phyloP scores from a whole-genome alignment of 2,888 invertebrate species.

The Resseliella maxima region DNA sequence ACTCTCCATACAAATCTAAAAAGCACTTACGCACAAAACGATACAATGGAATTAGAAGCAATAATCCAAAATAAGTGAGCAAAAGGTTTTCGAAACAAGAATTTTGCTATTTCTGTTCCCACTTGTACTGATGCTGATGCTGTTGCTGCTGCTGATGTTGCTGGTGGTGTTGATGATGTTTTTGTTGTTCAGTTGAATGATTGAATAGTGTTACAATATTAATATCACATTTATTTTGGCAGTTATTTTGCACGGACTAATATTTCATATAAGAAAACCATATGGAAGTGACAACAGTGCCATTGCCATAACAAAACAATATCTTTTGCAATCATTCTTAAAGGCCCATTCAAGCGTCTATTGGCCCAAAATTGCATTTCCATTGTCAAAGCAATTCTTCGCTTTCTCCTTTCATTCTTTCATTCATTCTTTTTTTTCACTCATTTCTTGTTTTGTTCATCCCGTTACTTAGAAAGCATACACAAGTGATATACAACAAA shows the following conservation, averaged over 20 bases:
- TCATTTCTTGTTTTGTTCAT: background rate
- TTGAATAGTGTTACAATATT: slow-evolving; percentile 40
- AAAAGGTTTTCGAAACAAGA: background rate
- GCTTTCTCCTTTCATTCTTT: background rate
- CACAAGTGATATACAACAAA: background rate
- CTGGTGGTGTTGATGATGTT: background rate
- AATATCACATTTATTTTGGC: slow-evolving; percentile 44
- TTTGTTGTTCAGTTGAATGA: background rate
- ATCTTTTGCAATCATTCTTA: background rate
- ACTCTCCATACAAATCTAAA: too few species aligned
- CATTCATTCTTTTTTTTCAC: background rate
- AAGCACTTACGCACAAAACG: background rate
- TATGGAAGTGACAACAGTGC: slow-evolving; percentile 39
- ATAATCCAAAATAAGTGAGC: background rate
- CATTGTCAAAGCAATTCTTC: background rate
- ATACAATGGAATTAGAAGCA: background rate
- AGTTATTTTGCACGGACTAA: slow-evolving; percentile 40
- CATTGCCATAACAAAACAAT: background rate
- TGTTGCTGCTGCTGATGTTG: background rate
- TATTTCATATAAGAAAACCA: slow-evolving; percentile 15
- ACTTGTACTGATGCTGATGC: background rate
- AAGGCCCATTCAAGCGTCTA: background rate
- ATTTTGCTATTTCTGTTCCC: too few species aligned
- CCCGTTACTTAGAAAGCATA: background rate
- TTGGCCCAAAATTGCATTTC: background rate